phyloP scores from a whole-genome alignment of 1,140 invertebrate genomes.

The Hylaeus volcanicus region DNA sequence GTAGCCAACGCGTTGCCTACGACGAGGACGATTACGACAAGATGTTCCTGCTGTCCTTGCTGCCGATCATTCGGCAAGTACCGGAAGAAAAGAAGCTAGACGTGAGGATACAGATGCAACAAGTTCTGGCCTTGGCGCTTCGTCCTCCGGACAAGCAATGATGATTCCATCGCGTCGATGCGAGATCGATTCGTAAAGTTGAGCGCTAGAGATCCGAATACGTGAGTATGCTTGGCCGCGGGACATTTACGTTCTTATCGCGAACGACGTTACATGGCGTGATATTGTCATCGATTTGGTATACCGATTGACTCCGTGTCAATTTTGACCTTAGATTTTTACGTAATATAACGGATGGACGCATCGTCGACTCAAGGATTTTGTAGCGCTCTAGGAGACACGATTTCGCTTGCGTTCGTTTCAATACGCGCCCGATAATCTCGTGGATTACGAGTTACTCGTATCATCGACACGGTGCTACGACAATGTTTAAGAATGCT shows the following conservation, averaged over 20 bases:
- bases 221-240: neutral
- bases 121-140: conserved; percentile 70
- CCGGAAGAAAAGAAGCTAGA: conserved; percentile 75
- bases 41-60: conserved; percentile 76
- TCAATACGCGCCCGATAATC: conserved; percentile 2
- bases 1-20: conserved; percentile 61
- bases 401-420: neutral
- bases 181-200: neutral
- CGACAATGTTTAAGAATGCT: neutral
- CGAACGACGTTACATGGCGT: no score
- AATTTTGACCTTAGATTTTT: neutral
- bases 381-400: no score
- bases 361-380: no score
- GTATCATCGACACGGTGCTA: neutral
- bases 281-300: neutral
- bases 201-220: neutral
- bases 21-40: conserved; percentile 77
- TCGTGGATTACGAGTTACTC: neutral
- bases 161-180: neutral
- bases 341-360: neutral
- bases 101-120: conserved; percentile 78
- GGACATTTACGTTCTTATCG: neutral
- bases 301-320: no score
- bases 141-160: conserved; percentile 66
- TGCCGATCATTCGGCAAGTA: conserved; percentile 73